Conservation (phyloP, 2,113 vertebrate genomes). For the Zeus faber region DNA sequence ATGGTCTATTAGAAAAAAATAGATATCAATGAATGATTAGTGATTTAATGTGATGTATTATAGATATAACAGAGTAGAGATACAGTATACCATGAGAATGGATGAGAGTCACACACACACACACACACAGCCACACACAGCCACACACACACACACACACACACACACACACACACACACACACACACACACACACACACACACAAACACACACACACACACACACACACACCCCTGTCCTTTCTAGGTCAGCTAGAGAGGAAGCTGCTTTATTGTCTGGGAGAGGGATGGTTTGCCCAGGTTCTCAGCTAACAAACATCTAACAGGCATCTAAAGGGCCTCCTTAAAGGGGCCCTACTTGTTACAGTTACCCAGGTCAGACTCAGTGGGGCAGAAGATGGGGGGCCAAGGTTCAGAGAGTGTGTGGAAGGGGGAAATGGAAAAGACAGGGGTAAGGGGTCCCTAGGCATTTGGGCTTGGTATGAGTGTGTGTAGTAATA, state of each 20-base stretch:
- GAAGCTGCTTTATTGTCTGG: slow-evolving; percentile 58
- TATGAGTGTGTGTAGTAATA: slow-evolving; percentile 1
- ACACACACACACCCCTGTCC: no score
- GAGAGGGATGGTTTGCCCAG: slow-evolving; percentile 45
- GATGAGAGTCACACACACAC: no score
- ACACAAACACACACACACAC: no score
- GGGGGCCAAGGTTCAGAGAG: slow-evolving; percentile 22
- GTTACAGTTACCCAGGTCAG: slow-evolving; percentile 50
- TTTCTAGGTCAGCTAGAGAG: slow-evolving; percentile 33
- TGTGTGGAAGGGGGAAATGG: slow-evolving; percentile 23
- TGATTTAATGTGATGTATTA: no score
- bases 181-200: no score
- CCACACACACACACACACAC: no score
- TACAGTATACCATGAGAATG: no score
- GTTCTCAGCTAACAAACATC: slow-evolving; percentile 34
- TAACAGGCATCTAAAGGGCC: slow-evolving; percentile 43
- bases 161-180: no score
- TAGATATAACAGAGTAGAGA: no score
- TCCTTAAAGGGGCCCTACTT: slow-evolving; percentile 40
- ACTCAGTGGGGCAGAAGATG: slow-evolving; percentile 37
- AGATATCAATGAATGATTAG: no score
- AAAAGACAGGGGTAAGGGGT: background rate
- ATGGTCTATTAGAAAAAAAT: no score
- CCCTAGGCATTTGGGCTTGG: slow-evolving; percentile 2
- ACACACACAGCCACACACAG: no score